These are phyloP conservation scores for Cantharis flavilabris DNA, from an alignment of 2,888 invertebrate species.

Conservation along the genomic window DNA sequence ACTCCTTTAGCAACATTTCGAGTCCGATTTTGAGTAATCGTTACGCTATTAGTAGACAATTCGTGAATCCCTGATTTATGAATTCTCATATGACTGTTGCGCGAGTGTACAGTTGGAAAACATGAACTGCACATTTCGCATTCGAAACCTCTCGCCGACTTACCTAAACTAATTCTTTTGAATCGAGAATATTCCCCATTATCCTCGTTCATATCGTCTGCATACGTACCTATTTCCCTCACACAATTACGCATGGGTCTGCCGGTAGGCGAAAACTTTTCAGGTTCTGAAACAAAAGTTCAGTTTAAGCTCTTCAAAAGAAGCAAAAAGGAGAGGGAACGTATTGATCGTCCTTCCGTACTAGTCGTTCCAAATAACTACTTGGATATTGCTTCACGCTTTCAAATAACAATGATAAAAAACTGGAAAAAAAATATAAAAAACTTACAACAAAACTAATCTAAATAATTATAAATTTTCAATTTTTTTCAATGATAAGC, in stretches of 20 bases:
- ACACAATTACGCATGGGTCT: conserved; percentile 51
- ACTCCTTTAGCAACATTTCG: conserved; percentile 15
- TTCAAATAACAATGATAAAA: not conserved
- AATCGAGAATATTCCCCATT: conserved; percentile 8
- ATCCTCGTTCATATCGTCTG: conserved; percentile 40
- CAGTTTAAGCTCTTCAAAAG: not conserved
- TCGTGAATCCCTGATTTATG: conserved; percentile 45
- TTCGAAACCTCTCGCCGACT: conserved; percentile 44
- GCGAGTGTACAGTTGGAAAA: conserved; percentile 52
- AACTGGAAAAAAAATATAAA: not conserved
- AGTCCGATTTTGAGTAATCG: conserved; percentile 6
- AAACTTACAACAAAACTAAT: not conserved
- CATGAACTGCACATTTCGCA: conserved; percentile 53
- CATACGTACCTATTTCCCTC: conserved; percentile 48
- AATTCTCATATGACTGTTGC: conserved; percentile 55
- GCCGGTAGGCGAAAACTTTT: conserved; percentile 40
- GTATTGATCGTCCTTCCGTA: not conserved
- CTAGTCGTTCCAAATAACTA: not conserved
- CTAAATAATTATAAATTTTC: not conserved
- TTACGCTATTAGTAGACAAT: conserved; percentile 21
- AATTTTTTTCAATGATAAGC: not conserved
- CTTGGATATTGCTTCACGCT: not conserved
- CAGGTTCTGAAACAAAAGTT: conserved; percentile 15
- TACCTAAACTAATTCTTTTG: conserved; percentile 17
- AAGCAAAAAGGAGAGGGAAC: not conserved